These are phyloP conservation scores for Sarcophaga caerulescens DNA, from an alignment of 2,888 invertebrate species.

Conservation along the genomic window DNA sequence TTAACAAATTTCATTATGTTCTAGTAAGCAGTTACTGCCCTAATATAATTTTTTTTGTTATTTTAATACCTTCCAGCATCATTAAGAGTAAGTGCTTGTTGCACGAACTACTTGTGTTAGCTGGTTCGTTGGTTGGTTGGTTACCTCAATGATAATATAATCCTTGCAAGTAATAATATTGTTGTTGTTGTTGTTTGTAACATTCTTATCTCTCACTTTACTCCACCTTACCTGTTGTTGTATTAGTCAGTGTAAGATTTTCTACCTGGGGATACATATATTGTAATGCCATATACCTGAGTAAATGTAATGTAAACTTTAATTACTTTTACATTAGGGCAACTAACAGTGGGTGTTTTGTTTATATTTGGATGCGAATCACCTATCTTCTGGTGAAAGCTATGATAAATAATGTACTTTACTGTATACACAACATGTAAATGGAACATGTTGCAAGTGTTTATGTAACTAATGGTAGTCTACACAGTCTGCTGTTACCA, in stretches of 20 bases:
- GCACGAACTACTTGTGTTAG: background rate
- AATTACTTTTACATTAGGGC: constrained; percentile 12
- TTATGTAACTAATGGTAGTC: too few relatives aligned
- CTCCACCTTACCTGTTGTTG: background rate
- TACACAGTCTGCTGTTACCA: background rate
- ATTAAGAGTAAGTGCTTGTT: background rate
- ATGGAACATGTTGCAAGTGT: too few relatives aligned
- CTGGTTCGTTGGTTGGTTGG: background rate
- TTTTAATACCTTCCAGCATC: background rate
- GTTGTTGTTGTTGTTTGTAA: background rate
- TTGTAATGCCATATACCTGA: background rate
- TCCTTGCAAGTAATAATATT: background rate
- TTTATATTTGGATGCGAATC: background rate
- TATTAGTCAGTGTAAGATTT: background rate
- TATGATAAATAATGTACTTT: too few relatives aligned
- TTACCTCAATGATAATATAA: background rate
- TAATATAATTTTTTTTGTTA: background rate
- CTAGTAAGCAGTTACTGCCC: background rate
- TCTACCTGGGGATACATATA: too few relatives aligned
- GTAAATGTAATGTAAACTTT: constrained; percentile 9
- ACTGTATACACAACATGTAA: too few relatives aligned
- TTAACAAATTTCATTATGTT: too few relatives aligned
- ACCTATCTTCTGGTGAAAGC: too few relatives aligned
- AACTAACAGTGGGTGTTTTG: background rate
- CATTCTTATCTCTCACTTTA: background rate